Percentiles rank a stretch among this genome's conserved stretches.
Conservation (phyloP, 2,888 invertebrate species). For the Thereva unica region DNA sequence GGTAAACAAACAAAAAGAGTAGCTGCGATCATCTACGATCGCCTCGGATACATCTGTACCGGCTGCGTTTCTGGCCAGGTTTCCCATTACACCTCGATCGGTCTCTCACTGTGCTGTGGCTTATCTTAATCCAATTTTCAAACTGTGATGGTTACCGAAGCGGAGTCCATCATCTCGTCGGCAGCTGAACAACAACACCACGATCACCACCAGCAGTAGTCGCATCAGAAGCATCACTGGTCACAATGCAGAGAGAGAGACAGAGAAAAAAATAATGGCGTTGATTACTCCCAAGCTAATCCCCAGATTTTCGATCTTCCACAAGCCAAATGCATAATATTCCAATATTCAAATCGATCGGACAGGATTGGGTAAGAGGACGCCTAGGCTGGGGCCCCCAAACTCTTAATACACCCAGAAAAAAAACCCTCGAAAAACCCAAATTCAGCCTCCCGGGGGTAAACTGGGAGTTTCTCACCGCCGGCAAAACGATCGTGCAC, state of each 20-base stretch:
- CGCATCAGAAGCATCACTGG: too few relatives aligned
- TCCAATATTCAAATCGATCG: conserved; percentile 7
- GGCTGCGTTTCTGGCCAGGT: conserved; percentile 11
- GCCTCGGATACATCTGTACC: conserved; percentile 1
- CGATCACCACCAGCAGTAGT: conserved; percentile 1
- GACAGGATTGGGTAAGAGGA: neutral
- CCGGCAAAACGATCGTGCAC: too few relatives aligned
- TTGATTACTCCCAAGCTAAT: neutral
- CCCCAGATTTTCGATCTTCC: neutral
- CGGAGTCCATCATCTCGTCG: conserved; percentile 2
- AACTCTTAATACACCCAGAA: neutral
- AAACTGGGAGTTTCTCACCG: too few relatives aligned
- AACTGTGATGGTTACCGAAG: conserved; percentile 33
- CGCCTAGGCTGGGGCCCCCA: neutral
- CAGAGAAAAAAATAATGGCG: neutral
- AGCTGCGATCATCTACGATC: neutral
- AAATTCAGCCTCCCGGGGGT: too few relatives aligned
- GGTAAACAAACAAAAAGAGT: too few relatives aligned
- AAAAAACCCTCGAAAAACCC: too few relatives aligned
- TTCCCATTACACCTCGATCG: conserved; percentile 11
- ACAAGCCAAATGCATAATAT: neutral
- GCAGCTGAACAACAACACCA: neutral
- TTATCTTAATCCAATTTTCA: conserved; percentile 41
- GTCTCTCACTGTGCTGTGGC: conserved; percentile 4
- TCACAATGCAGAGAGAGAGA: neutral